These are phyloP conservation scores for Lypha dubia DNA, from an alignment of 2,888 invertebrate genomes.

Conservation along the genomic window DNA sequence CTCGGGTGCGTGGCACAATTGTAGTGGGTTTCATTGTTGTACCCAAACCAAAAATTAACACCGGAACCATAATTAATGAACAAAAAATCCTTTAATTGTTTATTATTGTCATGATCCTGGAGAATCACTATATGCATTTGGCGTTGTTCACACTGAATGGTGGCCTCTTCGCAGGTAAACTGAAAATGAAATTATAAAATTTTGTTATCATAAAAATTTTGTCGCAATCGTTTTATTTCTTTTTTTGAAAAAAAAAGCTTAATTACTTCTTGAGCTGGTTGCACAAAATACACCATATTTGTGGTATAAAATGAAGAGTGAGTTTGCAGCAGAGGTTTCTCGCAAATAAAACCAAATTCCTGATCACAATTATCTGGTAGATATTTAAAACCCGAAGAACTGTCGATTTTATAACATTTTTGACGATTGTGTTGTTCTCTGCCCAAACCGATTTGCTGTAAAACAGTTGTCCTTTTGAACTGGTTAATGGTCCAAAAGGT, in stretches of 20 bases:
- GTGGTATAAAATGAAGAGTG: background rate
- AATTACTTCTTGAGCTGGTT: slow-evolving; percentile 29
- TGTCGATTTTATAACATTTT: slow-evolving; percentile 61
- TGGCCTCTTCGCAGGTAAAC: slow-evolving; percentile 44
- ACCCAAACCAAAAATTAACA: slow-evolving; percentile 41
- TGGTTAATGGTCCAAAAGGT: slow-evolving; percentile 55
- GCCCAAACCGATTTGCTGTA: slow-evolving; percentile 50
- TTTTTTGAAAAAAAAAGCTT: background rate
- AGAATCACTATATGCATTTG: slow-evolving; percentile 24
- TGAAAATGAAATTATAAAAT: slow-evolving; percentile 11
- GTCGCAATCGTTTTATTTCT: background rate
- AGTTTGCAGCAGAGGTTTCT: slow-evolving; percentile 10
- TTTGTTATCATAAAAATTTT: background rate
- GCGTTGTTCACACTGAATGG: slow-evolving; percentile 28
- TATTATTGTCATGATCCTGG: background rate
- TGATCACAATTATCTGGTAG: slow-evolving; percentile 29
- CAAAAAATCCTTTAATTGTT: slow-evolving; percentile 21
- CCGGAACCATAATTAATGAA: slow-evolving; percentile 36
- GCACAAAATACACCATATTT: slow-evolving; percentile 30
- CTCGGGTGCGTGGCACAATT: slow-evolving; percentile 21
- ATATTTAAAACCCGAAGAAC: slow-evolving; percentile 30
- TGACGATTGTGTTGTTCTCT: background rate
- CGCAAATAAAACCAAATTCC: slow-evolving; percentile 55
- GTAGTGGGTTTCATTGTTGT: slow-evolving; percentile 26
- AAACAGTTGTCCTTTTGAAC: background rate